Evolutionary conservation across 2,113 vertebrate genomes (phyloP), one percentile per base, ranked within the genome.

Genomic region (Phylloscopus trochiloides): DNA sequence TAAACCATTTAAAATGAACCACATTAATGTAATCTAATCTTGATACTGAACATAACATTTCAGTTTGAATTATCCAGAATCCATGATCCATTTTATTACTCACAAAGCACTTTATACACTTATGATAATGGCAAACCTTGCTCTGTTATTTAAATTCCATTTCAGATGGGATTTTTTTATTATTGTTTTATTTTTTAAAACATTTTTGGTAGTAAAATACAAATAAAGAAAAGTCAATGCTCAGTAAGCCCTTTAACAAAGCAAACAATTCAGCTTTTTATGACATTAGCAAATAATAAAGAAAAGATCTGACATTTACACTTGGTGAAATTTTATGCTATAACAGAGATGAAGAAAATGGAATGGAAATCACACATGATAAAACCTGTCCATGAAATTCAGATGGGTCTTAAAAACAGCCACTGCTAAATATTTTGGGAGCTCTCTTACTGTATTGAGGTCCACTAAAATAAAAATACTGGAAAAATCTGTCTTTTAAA

Each of bases 31-130:
- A 98, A 98, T 98, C 98, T 98, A 98, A 98, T 98, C 98, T 98
- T 97, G 97, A 98, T 98, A 98, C 97, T 96, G 98, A 98, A 97
- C 98, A 98, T 98, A 98, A 98, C 97, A 98, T 98, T 98, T 98
- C 98, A 98, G 98, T 98, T 98, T 98, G 98, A 98, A 98, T 98
- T 98, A 98, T 98, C 98, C 97, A 93, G 98, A 98, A 98, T 98
- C 97, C 97, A 98, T 98, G 98, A 98, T 98, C 98, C 98, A 98
- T 98, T 98, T 98, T 98, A 98, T 98, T 98, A 98, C 98, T 98
- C 97, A 97, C 98, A 98, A 98, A 98, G 97, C 97, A 98, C 97
- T 98, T 98, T 97, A 98, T 98, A 98, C 97, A 98, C 98, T 98
- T 98, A 98, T 98, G 97, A 97, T 98, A 98, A 98, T 98, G 96